Percentiles rank a stretch among this genome's conserved stretches.
These are phyloP conservation scores for Trichacis sp. DNA, from an alignment of 2,888 invertebrate genomes.

Conservation along the genomic window DNA sequence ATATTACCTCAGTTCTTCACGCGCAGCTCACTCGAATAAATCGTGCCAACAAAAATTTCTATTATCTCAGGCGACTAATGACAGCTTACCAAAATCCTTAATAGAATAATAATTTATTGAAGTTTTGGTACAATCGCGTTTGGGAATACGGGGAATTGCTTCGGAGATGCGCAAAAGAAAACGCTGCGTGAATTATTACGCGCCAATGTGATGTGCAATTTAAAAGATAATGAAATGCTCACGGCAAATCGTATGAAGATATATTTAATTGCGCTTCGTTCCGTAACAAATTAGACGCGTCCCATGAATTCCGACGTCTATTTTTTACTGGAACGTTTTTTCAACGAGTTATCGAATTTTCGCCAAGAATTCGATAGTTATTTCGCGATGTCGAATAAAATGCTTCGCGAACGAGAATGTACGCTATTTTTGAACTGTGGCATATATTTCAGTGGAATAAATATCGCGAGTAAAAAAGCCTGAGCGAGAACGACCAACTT, in stretches of 20 bases:
- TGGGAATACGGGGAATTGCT: neutral
- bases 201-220: neutral
- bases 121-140: neutral
- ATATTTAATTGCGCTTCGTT: neutral
- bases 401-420: too few species aligned
- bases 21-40: neutral
- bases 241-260: neutral
- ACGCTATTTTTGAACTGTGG: too few species aligned
- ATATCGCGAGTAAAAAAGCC: too few species aligned
- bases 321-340: neutral
- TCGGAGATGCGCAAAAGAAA: neutral
- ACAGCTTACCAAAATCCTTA: neutral
- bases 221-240: neutral
- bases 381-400: too few species aligned
- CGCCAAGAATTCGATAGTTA: too few species aligned
- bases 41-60: neutral
- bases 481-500: too few species aligned
- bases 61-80: neutral
- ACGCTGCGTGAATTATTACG: neutral
- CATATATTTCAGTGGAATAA: too few species aligned
- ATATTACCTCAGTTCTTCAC: neutral
- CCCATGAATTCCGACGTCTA: neutral
- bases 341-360: neutral
- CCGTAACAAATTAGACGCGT: too few species aligned
- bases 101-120: neutral